Percentiles rank a stretch among this genome's conserved stretches.
Conservation (phyloP, 2,113 vertebrate species). For the Gallinago undulata region DNA sequence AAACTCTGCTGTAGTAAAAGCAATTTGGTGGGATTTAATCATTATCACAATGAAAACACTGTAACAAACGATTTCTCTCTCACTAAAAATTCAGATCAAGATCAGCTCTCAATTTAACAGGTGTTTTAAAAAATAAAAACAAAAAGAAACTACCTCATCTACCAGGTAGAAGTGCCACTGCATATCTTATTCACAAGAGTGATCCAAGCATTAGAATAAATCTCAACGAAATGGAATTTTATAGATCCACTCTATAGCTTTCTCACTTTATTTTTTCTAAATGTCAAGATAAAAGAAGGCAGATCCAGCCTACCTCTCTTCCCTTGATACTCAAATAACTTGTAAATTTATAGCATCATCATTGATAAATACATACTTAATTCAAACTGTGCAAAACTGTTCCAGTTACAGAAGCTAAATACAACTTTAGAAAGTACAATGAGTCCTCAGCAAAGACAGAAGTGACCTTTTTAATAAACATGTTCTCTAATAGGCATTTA, state of each 20-base stretch:
- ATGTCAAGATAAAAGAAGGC: rapidly evolving
- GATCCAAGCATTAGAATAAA: background rate
- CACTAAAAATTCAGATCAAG: background rate
- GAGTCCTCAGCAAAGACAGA: background rate
- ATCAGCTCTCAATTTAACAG: background rate
- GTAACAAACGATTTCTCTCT: background rate
- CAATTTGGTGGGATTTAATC: background rate
- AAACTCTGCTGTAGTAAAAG: background rate
- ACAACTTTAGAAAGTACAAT: background rate
- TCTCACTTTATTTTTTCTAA: background rate
- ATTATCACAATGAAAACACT: background rate
- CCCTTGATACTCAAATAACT: background rate
- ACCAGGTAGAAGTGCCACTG: background rate
- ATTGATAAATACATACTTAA: background rate
- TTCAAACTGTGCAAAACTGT: background rate
- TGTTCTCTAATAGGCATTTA: background rate
- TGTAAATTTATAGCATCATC: background rate
- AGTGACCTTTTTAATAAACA: background rate
- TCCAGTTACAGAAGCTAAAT: background rate
- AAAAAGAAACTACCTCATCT: background rate
- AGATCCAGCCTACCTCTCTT: background rate
- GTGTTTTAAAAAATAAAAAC: background rate
- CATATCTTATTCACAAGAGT: background rate
- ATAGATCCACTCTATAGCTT: background rate
- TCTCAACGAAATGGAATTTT: background rate